Evolutionary conservation across 1,140 invertebrate genomes (phyloP).

Genomic region (Kradibia gibbosae): DNA sequence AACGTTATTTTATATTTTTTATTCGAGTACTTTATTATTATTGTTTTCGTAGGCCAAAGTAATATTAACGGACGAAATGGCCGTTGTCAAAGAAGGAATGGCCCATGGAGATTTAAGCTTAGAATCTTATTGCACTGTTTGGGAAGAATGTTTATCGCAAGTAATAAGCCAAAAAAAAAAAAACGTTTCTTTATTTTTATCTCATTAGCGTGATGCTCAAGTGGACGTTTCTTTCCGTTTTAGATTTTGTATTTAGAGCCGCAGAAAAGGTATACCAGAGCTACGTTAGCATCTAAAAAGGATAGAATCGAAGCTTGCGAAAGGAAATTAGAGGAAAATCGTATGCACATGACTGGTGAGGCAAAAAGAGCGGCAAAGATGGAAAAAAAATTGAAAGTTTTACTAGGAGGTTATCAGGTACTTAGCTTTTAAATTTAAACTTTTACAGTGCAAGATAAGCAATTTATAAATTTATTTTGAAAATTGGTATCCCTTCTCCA

Average conservation of each 20-base stretch:
- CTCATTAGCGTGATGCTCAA: background rate
- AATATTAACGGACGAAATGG: constrained; percentile 87
- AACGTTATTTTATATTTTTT: background rate
- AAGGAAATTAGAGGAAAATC: constrained; percentile 93
- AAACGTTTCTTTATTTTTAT: constrained; percentile 23
- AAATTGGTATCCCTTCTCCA: constrained; percentile 39
- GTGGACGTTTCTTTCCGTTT: constrained; percentile 40
- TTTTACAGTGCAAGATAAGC: constrained; percentile 31
- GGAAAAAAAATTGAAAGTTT: constrained; percentile 97
- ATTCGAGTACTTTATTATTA: constrained; percentile 3
- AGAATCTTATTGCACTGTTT: constrained; percentile 95
- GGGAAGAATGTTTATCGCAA: constrained; percentile 95
- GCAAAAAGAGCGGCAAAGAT: constrained; percentile 97
- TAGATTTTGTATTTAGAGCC: constrained; percentile 90
- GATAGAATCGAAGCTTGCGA: constrained; percentile 95
- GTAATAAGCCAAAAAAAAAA: constrained; percentile 58
- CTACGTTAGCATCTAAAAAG: constrained; percentile 95
- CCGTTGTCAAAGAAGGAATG: constrained; percentile 93
- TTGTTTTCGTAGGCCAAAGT: constrained; percentile 75
- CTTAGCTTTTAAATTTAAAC: constrained; percentile 49
- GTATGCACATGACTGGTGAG: constrained; percentile 94
- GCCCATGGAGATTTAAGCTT: constrained; percentile 92
- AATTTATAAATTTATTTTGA: constrained; percentile 15
- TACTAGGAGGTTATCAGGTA: constrained; percentile 93
- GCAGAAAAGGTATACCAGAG: constrained; percentile 93